Evolutionary conservation across 2,888 invertebrate species (phyloP).

Genomic region (Rhogogaster chlorosoma): DNA sequence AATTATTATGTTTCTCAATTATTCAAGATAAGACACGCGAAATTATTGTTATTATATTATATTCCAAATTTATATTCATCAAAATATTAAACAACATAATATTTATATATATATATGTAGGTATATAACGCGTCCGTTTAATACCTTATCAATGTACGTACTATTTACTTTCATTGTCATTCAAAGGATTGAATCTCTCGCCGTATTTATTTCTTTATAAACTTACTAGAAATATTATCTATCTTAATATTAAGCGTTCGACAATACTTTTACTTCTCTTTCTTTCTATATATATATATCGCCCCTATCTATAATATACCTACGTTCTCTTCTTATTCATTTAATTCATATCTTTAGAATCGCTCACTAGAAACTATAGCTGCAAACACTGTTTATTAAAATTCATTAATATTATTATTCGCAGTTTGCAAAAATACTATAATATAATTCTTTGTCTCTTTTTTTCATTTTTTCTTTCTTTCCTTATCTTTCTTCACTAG

Average conservation of each 20-base stretch:
- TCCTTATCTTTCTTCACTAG: background rate
- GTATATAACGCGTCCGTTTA: background rate
- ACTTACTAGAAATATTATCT: background rate
- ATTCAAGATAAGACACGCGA: background rate
- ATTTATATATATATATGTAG: too few species aligned
- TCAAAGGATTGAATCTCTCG: background rate
- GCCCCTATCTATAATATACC: background rate
- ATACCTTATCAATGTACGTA: background rate
- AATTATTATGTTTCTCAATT: background rate
- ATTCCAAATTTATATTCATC: background rate
- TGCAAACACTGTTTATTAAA: background rate
- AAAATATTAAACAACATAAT: background rate
- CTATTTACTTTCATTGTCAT: background rate
- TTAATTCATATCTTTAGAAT: background rate
- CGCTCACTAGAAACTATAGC: background rate
- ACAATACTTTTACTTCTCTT: background rate
- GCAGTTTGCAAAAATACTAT: conserved; percentile 18
- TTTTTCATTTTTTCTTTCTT: background rate
- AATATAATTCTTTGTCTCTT: conserved; percentile 5
- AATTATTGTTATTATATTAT: background rate
- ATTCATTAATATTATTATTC: background rate
- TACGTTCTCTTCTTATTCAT: background rate
- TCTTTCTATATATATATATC: background rate
- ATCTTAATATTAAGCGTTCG: background rate
- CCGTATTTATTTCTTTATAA: background rate